Evolutionary conservation across 2,113 vertebrate genomes (phyloP), one percentile per base, ranked within the genome.

Genomic region (Chionomys nivalis): DNA sequence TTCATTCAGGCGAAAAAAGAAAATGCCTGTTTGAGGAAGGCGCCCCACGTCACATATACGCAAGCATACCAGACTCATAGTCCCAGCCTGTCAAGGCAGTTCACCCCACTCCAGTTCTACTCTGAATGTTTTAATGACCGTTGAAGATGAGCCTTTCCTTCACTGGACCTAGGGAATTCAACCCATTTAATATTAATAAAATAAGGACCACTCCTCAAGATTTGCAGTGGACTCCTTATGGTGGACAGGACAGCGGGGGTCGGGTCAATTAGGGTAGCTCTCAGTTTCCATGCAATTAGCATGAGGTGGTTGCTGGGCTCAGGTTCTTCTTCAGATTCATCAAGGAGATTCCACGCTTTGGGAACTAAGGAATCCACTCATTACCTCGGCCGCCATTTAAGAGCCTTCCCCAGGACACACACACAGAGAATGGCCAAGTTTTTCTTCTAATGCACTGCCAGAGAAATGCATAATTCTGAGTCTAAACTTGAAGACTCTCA

Each of bases 111-210:
- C 58, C 44, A 87, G 49, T 55, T 91, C 66, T 93, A 82, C 61
- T 94, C 90, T 96, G n/a, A n/a, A 36, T 96, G 89, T 94, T 93
- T n/a, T 76, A 17, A 55, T 72, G 70, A 68, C 24, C 83, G 70
- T 42, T 42, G 79, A 77, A 72, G 44, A 81, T 87, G 39, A 91
- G 61, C 7, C 28, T 55, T 73, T 86, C 94, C 91, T 85, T 77
- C 44, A 44, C 24, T 89, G 49, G 49, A 66, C 49, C 31, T 93
- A 24, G 61, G 49, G 44, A 92, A 70, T 91, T 90, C 24, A 93
- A 88, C 66, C 70, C 88, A 92, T 79, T 95, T 77, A 93, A 92
- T 94, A 87, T 85, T 90, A 93, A 89, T 65, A 90, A 96, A 96
- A 95, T 88, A 76, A 94, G 70, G 93, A 12, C 49, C 93, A 92